These are phyloP conservation scores for Pyrgus malvae DNA, from an alignment of 2,888 invertebrate species.

Conservation along the genomic window DNA sequence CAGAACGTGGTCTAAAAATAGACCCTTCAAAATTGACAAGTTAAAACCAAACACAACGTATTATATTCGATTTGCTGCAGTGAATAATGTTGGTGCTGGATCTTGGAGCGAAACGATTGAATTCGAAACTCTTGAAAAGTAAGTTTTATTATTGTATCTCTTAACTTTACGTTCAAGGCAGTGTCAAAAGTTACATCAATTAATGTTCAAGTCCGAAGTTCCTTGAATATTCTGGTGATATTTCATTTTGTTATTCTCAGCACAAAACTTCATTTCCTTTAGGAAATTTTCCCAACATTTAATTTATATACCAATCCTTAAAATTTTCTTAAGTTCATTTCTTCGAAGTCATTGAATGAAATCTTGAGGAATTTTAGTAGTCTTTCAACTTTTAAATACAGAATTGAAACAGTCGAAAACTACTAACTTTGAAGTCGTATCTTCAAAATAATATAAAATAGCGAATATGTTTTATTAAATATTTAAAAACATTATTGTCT, in stretches of 20 bases:
- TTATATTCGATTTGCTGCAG: conserved; percentile 58
- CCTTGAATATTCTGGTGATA: conserved; percentile 12
- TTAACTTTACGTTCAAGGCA: conserved; percentile 15
- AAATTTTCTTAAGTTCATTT: conserved; percentile 8
- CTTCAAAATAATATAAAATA: no score
- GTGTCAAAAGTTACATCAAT: conserved; percentile 24
- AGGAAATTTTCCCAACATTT: conserved; percentile 3
- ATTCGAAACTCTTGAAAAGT: conserved; percentile 64
- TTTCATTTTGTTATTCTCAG: conserved; percentile 12
- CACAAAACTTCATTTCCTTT: conserved; percentile 11
- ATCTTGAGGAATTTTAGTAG: not conserved
- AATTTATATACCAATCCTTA: conserved; percentile 10
- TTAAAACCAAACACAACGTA: conserved; percentile 60
- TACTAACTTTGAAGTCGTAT: no score
- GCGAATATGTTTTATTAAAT: no score
- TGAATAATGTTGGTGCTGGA: conserved; percentile 61
- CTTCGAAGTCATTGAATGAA: conserved; percentile 1
- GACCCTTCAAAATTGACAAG: conserved; percentile 55
- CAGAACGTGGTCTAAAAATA: conserved; percentile 62
- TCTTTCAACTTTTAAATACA: no score
- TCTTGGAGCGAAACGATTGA: conserved; percentile 46
- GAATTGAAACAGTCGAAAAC: no score
- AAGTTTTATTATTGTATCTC: conserved; percentile 39
- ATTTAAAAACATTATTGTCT: no score
- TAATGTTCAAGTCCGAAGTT: conserved; percentile 19